Percentiles rank a stretch among this genome's conserved stretches.
phyloP scores from a whole-genome alignment of 2,113 vertebrate genomes.

The Melospiza melodia region DNA sequence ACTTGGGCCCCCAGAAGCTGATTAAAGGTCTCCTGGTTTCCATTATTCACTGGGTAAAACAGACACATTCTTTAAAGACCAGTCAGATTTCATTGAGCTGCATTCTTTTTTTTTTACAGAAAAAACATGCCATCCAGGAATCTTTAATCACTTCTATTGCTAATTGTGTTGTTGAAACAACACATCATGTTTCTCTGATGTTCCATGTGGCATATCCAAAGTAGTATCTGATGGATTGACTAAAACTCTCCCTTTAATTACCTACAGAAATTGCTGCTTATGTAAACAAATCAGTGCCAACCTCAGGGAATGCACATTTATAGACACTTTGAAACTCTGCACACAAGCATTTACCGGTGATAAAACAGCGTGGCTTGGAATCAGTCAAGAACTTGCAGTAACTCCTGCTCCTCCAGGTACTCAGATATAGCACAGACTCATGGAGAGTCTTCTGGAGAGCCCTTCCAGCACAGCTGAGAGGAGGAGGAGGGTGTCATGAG shows the following conservation, averaged over 20 bases:
- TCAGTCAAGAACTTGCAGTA: background rate
- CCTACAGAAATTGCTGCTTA: background rate
- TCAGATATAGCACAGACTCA: background rate
- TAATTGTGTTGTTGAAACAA: background rate
- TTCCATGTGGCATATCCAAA: background rate
- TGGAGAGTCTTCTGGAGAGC: background rate
- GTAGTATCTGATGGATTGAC: background rate
- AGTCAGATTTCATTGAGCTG: background rate
- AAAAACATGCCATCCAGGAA: background rate
- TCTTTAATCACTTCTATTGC: background rate
- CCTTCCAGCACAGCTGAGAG: background rate
- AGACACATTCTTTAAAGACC: background rate
- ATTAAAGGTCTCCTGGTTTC: slow-evolving; percentile 19
- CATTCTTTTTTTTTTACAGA: background rate
- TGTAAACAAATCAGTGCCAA: background rate
- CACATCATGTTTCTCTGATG: background rate
- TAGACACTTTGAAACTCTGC: background rate
- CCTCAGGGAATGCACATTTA: background rate
- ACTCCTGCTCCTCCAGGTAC: background rate
- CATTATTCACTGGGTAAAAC: background rate
- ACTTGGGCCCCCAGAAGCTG: background rate
- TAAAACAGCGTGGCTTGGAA: background rate
- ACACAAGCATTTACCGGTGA: background rate
- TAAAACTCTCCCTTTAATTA: slow-evolving; percentile 16
- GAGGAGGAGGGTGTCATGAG: background rate